Percentiles rank a stretch among this genome's conserved stretches.
These are phyloP conservation scores for Callaeas wilsoni DNA, from an alignment of 2,113 vertebrate genomes.

Conservation along the genomic window DNA sequence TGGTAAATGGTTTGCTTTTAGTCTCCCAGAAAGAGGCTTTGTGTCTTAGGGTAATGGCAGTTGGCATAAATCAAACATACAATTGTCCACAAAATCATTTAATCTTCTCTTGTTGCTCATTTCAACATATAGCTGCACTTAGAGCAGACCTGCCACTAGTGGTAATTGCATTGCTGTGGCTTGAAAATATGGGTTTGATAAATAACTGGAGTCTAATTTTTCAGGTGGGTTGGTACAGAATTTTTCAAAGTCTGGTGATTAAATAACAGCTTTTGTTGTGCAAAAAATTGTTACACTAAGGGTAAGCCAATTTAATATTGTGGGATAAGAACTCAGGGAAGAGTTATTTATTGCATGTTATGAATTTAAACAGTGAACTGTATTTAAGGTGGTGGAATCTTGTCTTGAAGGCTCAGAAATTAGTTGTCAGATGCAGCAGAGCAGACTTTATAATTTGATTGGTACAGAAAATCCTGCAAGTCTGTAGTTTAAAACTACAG, in stretches of 20 bases:
- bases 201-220: background rate
- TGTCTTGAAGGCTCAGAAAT: background rate
- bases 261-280: background rate
- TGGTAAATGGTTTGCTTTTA: conserved; percentile 46
- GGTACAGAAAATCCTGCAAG: background rate
- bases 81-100: conserved; percentile 31
- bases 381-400: background rate
- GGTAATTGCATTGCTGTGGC: conserved; percentile 11
- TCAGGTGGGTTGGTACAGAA: background rate
- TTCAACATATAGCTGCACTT: conserved; percentile 12
- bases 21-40: conserved; percentile 23
- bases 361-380: background rate
- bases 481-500: background rate
- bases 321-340: background rate
- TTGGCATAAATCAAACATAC: conserved; percentile 39
- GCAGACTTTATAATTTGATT: background rate
- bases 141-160: conserved; percentile 3
- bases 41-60: conserved; percentile 20
- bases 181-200: background rate
- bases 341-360: background rate
- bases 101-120: background rate
- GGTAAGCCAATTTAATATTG: background rate
- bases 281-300: background rate
- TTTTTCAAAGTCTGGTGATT: background rate
- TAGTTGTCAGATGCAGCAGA: background rate